These are phyloP conservation scores for Nebria salina DNA, from an alignment of 2,888 invertebrate species.

Conservation along the genomic window DNA sequence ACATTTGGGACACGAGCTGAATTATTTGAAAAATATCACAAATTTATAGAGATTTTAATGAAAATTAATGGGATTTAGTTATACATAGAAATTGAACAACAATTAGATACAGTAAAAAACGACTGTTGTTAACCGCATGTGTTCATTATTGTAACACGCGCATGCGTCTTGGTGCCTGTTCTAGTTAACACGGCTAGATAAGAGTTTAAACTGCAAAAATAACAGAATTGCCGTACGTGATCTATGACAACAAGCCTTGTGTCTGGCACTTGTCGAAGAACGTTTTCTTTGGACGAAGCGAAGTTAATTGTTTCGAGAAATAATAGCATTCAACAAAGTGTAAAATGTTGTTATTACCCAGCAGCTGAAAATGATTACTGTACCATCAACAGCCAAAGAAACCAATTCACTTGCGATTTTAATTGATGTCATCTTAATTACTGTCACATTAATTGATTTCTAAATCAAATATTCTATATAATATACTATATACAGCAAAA, in stretches of 20 bases:
- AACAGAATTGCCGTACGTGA: neutral
- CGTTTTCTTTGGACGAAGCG: neutral
- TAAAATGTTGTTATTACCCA: neutral
- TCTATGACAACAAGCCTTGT: neutral
- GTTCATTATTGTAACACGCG: too few species aligned
- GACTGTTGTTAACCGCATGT: too few species aligned
- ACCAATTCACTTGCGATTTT: constrained; percentile 26
- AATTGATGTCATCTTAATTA: constrained; percentile 42
- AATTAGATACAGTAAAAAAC: too few species aligned
- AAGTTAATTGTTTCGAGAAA: neutral
- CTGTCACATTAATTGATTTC: constrained; percentile 40
- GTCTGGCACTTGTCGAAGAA: neutral
- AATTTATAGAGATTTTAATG: too few species aligned
- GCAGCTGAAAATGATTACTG: constrained; percentile 15
- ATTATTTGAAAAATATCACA: too few species aligned
- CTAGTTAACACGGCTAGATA: neutral
- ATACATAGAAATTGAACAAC: too few species aligned
- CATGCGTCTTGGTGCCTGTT: too few species aligned
- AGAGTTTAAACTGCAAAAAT: neutral
- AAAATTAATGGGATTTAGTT: too few species aligned
- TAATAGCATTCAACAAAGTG: neutral
- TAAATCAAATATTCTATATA: neutral
- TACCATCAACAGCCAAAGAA: neutral
- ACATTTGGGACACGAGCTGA: too few species aligned
- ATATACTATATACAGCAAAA: neutral